Evolutionary conservation across 2,113 vertebrate genomes (phyloP), one percentile per base, ranked within the genome.

Genomic region (Odocoileus hemionus): DNA sequence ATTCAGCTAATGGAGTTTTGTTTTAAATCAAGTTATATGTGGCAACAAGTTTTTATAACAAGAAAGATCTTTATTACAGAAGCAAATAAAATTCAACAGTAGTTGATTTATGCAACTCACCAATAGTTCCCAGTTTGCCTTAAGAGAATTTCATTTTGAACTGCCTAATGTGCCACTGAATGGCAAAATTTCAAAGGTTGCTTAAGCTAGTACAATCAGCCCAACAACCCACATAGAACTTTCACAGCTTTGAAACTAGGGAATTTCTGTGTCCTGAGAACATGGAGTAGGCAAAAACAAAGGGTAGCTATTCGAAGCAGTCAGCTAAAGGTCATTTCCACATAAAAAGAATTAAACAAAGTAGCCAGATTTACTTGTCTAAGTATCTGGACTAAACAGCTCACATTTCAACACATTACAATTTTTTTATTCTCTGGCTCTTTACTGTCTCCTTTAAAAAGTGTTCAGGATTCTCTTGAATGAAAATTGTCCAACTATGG

Each of bases 121-220:
- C 19, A 52, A 11, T 14, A 76, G 47, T 47, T 86, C 36, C 45
- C 78, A 97, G 60, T 7, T 52, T 83, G 47, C 76, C 79, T 85
- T 60, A 83, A 88, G 52, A 97, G 30, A 50, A 89, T 86, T 93
- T 15, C 28, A 45, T 26, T 83, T 90, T 86, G 50, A 93, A 84
- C 43, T 30, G 47, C 1, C 36, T 91, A 67, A 36, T 83, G 52
- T 16, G 52, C 21, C 58, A 78, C 39, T 25, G 8, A 83, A 82
- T 17, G 60, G 23, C 55, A 93, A 13, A 55, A 74, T 58, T 93
- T 93, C 60, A 96, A 93, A 97, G 67, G 45, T 89, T 84, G 82
- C 50, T 52, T 91, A 57, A 57, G 33, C 88, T n/a, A 15, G 13
- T 17, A 47, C 10, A 36, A 23, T 85, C 60, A 67, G 36, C 45